These are phyloP conservation scores for Crocodylus rhombifer DNA, from an alignment of 2,797 vertebrate genomes.

Conservation along the genomic window DNA sequence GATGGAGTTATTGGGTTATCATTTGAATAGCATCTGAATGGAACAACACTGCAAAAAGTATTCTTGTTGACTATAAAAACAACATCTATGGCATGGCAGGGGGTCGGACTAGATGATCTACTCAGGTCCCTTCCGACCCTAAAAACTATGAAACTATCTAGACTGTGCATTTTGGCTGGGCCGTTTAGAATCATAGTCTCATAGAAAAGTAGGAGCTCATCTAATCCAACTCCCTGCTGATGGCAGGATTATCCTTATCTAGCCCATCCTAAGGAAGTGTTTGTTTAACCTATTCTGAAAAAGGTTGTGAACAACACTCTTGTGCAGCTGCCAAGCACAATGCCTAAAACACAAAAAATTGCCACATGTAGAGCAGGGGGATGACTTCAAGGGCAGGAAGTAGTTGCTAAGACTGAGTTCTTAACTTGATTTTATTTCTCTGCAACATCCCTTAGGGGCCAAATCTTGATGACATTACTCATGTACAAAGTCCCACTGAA, in stretches of 20 bases:
- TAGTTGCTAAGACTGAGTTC: not conserved
- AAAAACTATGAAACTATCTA: not conserved
- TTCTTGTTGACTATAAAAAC: constrained; percentile 19
- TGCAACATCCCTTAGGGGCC: not conserved
- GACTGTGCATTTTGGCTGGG: constrained; percentile 6
- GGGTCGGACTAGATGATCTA: too few relatives aligned
- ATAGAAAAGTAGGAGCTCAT: not conserved
- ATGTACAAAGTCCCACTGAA: not conserved
- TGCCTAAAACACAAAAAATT: too few relatives aligned
- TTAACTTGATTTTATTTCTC: constrained; percentile 18
- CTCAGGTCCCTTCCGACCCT: too few relatives aligned
- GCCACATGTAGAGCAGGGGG: too few relatives aligned
- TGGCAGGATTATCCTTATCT: too few relatives aligned
- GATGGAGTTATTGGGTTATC: constrained; percentile 54
- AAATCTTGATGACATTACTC: not conserved
- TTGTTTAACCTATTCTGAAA: too few relatives aligned
- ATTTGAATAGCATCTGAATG: constrained; percentile 63
- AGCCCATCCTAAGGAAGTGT: too few relatives aligned
- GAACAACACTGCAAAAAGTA: constrained; percentile 55
- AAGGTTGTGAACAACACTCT: too few relatives aligned
- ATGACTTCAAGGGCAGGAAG: too few relatives aligned
- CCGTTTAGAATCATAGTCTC: constrained; percentile 10
- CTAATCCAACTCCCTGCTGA: too few relatives aligned
- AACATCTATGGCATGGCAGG: not conserved
- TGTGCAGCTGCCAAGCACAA: too few relatives aligned